Base-by-base conservation (phyloP, 2,113 vertebrate genomes). In the Paratilapia polleni region DNA sequence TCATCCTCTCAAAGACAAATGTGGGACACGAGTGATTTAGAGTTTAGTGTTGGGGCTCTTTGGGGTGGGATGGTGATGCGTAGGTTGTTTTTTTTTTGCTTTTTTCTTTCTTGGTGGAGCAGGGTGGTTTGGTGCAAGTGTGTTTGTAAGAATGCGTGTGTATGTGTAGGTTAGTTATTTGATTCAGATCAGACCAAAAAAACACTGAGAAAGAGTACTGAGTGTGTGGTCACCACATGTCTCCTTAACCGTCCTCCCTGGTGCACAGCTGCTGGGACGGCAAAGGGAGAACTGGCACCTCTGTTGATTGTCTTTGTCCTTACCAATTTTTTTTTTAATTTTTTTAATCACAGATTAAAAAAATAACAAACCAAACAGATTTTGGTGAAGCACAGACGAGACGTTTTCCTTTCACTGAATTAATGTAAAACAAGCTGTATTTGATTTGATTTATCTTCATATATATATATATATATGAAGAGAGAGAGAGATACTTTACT, bases 131-230 rank as follows among this genome's bases (percentile, higher is more conserved):
- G 63, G 31, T 43, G 59, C 6, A 43, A 38, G 43, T 77, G 28
- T 75, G 22, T 54, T 22, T 52, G 66, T 79, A 58, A 60, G 60
- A n/a, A n/a, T n/a, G n/a, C n/a, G 64, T 59, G 68, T 77, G 61
- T 52, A 12, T 82, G 43, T 64, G 52, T 80, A 54, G 41, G 34
- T 63, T 36, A 60, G 34, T 41, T 85, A 17, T 43, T 87, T 84
- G 14, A 82, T 70, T 85, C 6, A 83, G 43, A 61, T 61, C 61
- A 84, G 14, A 90, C 88, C 81, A 91, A 91, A 91, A 83, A 91
- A 28, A 14, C 43, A 49, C 64, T 68, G 43, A 58, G 19, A 19
- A 54, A 66, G n/a, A 77, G 58, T 60, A 38, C 31, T 43, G n/a
- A 62, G 84, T 13, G 52, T 52, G 66, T 63, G 52, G 38, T 85